A percentile compares a stretch with the other conserved stretches of the same genome.
Evolutionary conservation across 2,888 invertebrate species (phyloP).

Genomic region (Eutolmus rufibarbis): DNA sequence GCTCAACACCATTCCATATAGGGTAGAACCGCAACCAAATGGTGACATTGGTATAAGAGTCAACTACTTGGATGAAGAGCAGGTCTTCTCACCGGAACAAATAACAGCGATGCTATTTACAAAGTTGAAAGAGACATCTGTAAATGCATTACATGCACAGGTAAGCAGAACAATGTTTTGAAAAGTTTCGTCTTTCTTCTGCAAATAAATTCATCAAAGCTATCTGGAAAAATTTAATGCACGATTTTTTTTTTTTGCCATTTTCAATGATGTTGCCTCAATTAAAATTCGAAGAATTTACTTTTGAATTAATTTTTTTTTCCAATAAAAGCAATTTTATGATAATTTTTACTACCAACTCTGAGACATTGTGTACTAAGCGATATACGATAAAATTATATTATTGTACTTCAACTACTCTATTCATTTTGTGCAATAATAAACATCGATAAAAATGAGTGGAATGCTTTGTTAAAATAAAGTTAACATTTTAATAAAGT

Average conservation of each 20-base stretch:
- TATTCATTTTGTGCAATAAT: too few species aligned
- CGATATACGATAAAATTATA: too few species aligned
- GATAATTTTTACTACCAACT: too few species aligned
- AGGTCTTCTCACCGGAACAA: conserved; percentile 90
- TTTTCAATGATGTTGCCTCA: too few species aligned
- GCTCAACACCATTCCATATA: conserved; percentile 79
- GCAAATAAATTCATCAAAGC: neutral
- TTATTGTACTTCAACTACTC: too few species aligned
- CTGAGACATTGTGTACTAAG: too few species aligned
- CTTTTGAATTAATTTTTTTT: too few species aligned
- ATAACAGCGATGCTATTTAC: conserved; percentile 96
- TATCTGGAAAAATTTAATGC: neutral
- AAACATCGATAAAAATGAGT: too few species aligned
- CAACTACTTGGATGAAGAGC: conserved; percentile 85
- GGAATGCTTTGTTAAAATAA: too few species aligned
- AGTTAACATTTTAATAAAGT: too few species aligned
- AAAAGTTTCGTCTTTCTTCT: neutral
- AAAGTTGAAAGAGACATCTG: conserved; percentile 92
- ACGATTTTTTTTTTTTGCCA: neutral
- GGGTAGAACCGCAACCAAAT: conserved; percentile 76
- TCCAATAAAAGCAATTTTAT: too few species aligned
- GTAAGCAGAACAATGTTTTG: conserved; percentile 49
- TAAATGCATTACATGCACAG: conserved; percentile 85
- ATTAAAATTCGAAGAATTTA: too few species aligned
- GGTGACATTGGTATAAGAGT: conserved; percentile 89